A percentile compares a stretch with the other conserved stretches of the same genome.
phyloP scores from a whole-genome alignment of 1,140 invertebrate genomes.

The Dinoponera quadriceps region DNA sequence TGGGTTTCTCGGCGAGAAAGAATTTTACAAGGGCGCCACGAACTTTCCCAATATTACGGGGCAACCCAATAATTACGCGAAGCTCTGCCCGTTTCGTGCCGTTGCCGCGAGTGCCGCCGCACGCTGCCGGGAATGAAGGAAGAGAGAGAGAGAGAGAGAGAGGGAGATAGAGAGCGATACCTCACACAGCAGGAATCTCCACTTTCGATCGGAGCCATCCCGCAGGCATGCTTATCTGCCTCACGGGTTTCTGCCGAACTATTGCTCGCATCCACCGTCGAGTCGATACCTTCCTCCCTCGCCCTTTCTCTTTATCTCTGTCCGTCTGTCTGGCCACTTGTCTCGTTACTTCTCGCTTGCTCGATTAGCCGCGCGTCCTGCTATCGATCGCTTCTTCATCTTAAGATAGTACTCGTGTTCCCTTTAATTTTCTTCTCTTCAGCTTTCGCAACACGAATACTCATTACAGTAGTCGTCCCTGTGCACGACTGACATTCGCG shows the following conservation, averaged over 20 bases:
- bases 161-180: not conserved
- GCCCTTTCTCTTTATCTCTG: conserved; percentile 36
- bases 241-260: conserved; percentile 47
- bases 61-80: conserved; percentile 19
- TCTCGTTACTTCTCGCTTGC: conserved; percentile 46
- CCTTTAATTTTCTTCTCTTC: no score
- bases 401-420: no score
- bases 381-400: conserved; percentile 23
- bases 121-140: not conserved
- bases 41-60: no score
- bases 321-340: conserved; percentile 50
- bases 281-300: not conserved
- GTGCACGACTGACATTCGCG: no score
- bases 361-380: conserved; percentile 28
- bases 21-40: no score
- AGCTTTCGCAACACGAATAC: no score
- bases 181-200: conserved; percentile 52
- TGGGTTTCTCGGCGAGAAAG: no score
- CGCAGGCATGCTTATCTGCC: conserved; percentile 55
- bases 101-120: not conserved
- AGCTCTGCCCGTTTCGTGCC: not conserved
- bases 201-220: conserved; percentile 38
- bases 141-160: not conserved
- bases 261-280: conserved; percentile 40
- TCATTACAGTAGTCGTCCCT: no score